Base-by-base conservation (phyloP, 2,888 invertebrate species). In the Sphaerophoria rueppellii region DNA sequence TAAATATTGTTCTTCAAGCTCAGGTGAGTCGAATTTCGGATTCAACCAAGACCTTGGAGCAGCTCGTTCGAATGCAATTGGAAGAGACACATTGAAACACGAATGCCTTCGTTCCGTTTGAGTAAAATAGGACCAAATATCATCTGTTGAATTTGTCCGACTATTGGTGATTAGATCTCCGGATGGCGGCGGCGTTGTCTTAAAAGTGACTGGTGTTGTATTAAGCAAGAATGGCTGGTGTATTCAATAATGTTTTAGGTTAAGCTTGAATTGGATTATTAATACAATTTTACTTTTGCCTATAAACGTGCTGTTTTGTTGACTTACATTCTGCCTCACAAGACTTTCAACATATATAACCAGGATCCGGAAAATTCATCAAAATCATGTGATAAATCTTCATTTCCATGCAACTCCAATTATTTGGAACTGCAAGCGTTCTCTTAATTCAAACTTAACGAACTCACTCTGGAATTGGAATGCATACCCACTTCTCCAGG, bases 1-100 rank as follows among this genome's bases (percentile, higher is more conserved):
- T 92, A 95, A 95, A 91, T 96, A 98, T 93, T 98, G 98, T 88
- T 96, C 96, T 93, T 99, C 99, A 72, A 99, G 94, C 88, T 97
- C 95, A 90, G 96, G 95, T 4, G 98, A 98, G 92, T 98, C 98
- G 92, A 99, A 99, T 90, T 95, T 95, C n/a, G 98, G 98, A 92
- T 98, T 96, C 95, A 98, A 97, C 97, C 98, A 98, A 54, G 97
- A 96, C 87, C 95, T 94, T 71, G 95, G 93, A 52, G 98, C 96
- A 67, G 98, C 98, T 88, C 98, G 93, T 92, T 98, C 98, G 91
- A 98, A 98, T 55, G 98, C 96, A 86, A 97, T 95, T 4, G 97
- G 97, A 89, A 96, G 93, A 90, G 95, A 95, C 88, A 95, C 94
- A 75, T 96, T 96, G 91, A 96, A 96, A 92, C 96, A 96, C 88